These are phyloP conservation scores for Dione vanillae DNA, from an alignment of 2,888 invertebrate genomes.

Conservation along the genomic window DNA sequence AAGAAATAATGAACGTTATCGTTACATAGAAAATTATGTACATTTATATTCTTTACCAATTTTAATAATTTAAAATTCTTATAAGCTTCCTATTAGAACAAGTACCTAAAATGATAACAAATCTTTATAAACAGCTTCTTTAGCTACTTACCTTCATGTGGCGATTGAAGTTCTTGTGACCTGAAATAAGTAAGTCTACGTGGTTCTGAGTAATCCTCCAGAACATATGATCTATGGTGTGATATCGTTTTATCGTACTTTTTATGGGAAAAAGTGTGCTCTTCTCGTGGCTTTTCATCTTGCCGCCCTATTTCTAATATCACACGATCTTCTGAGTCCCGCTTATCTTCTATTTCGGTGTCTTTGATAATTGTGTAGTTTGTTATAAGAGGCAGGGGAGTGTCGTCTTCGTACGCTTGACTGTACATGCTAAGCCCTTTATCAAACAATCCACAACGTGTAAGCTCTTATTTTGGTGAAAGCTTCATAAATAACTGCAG, in stretches of 20 bases:
- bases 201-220: conserved; percentile 74
- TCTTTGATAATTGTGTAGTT: conserved; percentile 73
- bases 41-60: not conserved
- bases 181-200: conserved; percentile 68
- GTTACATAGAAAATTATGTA: not conserved
- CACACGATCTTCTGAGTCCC: conserved; percentile 71
- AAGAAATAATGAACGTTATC: too few species aligned
- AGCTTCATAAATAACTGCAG: not conserved
- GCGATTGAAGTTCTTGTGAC: conserved; percentile 68
- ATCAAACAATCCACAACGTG: not conserved
- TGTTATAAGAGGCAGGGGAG: conserved; percentile 72
- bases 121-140: not conserved
- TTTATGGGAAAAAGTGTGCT: conserved; percentile 79
- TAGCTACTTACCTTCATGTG: conserved; percentile 62
- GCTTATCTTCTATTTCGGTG: conserved; percentile 68
- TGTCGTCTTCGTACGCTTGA: conserved; percentile 70
- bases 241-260: conserved; percentile 81
- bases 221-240: conserved; percentile 75
- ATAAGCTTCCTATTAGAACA: not conserved
- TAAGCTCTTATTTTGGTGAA: not conserved
- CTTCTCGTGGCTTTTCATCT: conserved; percentile 75
- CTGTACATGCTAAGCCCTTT: conserved; percentile 61
- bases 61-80: not conserved
- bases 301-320: conserved; percentile 81
- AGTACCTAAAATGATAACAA: not conserved